Evolutionary conservation across 2,888 invertebrate genomes (phyloP).

Genomic region (Hoplodrina ambigua): DNA sequence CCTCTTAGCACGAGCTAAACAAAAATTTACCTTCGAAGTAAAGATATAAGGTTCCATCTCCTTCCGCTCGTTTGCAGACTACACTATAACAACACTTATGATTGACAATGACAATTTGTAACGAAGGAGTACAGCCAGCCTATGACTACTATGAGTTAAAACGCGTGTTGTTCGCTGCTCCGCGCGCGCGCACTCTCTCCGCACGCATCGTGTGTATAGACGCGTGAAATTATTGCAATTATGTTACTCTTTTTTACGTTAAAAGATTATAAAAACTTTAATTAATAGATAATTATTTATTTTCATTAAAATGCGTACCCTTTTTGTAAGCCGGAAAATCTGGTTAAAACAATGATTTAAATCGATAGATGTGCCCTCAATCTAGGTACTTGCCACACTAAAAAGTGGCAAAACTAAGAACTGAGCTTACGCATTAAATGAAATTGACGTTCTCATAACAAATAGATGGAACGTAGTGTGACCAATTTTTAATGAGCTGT

Average conservation of each 20-base stretch:
- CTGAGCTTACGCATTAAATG: no score
- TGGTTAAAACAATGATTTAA: neutral
- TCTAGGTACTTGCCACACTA: no score
- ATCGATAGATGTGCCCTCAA: neutral
- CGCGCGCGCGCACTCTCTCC: constrained; percentile 66
- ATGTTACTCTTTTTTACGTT: no score
- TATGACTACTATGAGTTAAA: constrained; percentile 69
- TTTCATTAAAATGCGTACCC: neutral
- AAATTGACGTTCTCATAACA: no score
- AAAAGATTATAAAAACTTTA: constrained; percentile 1
- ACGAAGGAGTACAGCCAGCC: constrained; percentile 87
- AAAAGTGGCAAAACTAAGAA: neutral
- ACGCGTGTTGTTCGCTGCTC: constrained; percentile 73
- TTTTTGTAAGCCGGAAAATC: neutral
- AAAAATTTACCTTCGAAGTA: neutral
- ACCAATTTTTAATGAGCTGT: no score
- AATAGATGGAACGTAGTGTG: no score
- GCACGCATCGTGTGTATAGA: constrained; percentile 64
- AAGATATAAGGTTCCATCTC: neutral
- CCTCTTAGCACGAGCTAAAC: neutral
- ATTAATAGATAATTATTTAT: neutral
- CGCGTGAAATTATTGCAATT: constrained; percentile 74
- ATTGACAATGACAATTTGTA: constrained; percentile 69
- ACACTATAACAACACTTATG: constrained; percentile 44
- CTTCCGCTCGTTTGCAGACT: constrained; percentile 9